Evolutionary conservation across 2,113 vertebrate genomes (phyloP), one percentile per base, ranked within the genome.

Genomic region (Sardina pilchardus): DNA sequence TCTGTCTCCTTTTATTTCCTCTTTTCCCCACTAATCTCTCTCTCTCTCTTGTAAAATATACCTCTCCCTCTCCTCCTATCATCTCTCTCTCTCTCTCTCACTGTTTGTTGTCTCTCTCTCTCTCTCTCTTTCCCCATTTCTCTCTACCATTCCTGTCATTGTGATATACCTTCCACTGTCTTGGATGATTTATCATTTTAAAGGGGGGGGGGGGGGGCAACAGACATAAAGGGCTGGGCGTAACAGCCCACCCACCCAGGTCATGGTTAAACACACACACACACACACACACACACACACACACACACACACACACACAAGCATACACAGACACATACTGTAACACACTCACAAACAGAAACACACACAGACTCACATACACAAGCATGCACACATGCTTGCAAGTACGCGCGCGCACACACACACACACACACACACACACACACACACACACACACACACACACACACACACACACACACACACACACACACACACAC

Each of bases 371-470:
- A 63, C 19, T 8, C 56, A 63, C 21, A 63, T 19, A 63, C 56
- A 63, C 56, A 63, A 19, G 80, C 59, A 6, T 56, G 30, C 26
- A 48, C 36, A 3, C 17, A n/a, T n/a, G n/a, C n/a, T n/a, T n/a
- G n/a, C n/a, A n/a, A n/a, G n/a, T n/a, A n/a, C n/a, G n/a, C n/a
- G n/a, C n/a, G n/a, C n/a, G n/a, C n/a, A 39, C 12, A n/a, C 9
- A 85, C 16, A 26, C 43, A 43, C 30, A 48, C 16, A 86, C 56
- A 88, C 43, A 83, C 81, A 84, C 50, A 53, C 53, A 53, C 24
- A 24, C 34, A 44, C 34, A 78, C 81, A 63, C 81, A 45, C 10
- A 21, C 6, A 42, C 24, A 12, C 17, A 39, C 6, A 63, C 59
- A 63, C 24, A 67, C 67, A 75, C 26, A 75, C 63, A 71, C n/a